Evolutionary conservation across 2,113 vertebrate genomes (phyloP).

Genomic region (Ailurus styani): DNA sequence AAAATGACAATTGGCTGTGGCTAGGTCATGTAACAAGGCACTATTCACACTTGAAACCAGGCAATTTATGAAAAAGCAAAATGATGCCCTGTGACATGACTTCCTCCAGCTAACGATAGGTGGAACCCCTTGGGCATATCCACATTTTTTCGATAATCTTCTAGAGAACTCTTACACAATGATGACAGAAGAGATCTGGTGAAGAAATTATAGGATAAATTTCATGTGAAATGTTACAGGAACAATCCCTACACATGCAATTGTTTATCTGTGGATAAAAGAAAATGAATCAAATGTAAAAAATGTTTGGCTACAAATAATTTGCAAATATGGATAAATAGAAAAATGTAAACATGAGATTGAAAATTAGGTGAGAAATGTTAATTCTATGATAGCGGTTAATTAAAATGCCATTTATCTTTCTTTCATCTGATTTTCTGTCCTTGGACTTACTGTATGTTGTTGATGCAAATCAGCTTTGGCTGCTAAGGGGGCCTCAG

Average conservation of each 20-base stretch:
- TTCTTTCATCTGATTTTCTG: background rate
- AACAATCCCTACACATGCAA: background rate
- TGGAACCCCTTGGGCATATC: background rate
- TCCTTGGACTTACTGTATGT: background rate
- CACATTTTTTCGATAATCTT: background rate
- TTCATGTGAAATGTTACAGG: background rate
- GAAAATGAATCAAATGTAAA: background rate
- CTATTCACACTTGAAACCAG: background rate
- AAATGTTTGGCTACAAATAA: background rate
- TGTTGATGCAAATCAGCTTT: background rate
- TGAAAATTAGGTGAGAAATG: background rate
- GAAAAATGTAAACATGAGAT: background rate
- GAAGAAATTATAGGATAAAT: background rate
- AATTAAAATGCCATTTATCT: background rate
- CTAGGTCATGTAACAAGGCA: background rate
- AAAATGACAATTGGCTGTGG: background rate
- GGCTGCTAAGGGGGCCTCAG: background rate
- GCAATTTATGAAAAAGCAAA: background rate
- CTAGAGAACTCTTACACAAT: background rate
- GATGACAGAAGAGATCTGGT: background rate
- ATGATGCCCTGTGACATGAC: background rate
- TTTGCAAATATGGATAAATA: background rate
- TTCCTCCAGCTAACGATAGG: background rate
- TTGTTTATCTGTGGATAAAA: background rate
- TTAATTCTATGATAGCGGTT: background rate